Evolutionary conservation across 2,113 vertebrate genomes (phyloP).

Genomic region (Ariopsis seemanni): DNA sequence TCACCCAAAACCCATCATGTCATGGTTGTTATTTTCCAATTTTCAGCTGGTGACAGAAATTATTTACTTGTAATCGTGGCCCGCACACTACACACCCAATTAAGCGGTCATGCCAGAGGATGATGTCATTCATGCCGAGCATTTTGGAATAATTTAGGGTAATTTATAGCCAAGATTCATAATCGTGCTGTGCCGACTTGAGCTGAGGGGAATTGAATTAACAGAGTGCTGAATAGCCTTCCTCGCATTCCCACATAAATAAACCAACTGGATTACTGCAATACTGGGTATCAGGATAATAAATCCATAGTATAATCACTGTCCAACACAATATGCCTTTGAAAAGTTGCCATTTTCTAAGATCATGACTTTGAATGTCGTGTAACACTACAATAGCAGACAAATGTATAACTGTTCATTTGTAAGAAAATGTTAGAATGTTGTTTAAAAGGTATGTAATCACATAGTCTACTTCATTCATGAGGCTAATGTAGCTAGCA

Average conservation of each 20-base stretch:
- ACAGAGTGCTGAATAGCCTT: conserved; percentile 20
- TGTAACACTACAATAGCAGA: not conserved
- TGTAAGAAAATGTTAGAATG: not conserved
- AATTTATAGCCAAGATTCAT: conserved; percentile 39
- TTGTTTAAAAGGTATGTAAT: not conserved
- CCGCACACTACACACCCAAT: conserved; percentile 43
- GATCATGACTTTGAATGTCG: not conserved
- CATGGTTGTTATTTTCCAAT: conserved; percentile 61
- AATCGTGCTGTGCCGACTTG: conserved; percentile 23
- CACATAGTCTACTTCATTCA: not conserved
- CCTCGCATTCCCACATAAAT: conserved; percentile 13
- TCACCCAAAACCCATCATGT: conserved; percentile 52
- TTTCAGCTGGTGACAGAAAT: conserved; percentile 57
- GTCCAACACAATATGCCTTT: not conserved
- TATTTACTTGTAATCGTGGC: conserved; percentile 55
- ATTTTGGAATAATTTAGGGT: conserved; percentile 32
- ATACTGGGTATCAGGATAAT: not conserved
- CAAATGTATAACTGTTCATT: not conserved
- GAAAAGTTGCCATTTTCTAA: not conserved
- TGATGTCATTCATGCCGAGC: conserved; percentile 40
- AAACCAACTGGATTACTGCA: conserved; percentile 21
- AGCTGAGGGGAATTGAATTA: conserved; percentile 43
- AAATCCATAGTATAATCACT: conserved; percentile 12
- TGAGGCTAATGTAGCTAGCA: not conserved
- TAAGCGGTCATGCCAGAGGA: conserved; percentile 41